Base-by-base conservation (phyloP, 92 coral and sea anemone species). In the Siderastrea radians region DNA sequence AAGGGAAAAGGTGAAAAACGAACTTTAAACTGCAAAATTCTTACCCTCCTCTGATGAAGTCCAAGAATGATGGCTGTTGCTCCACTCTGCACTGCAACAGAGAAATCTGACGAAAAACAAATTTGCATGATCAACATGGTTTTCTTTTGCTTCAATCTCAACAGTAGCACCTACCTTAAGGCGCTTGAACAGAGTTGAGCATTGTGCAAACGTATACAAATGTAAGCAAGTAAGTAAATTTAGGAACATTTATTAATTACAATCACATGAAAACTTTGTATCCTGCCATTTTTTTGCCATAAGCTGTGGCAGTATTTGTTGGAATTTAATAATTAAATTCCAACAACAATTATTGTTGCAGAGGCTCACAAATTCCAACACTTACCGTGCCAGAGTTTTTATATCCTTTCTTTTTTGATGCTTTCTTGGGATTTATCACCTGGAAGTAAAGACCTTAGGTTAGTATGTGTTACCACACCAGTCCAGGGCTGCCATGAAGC, bases 1-100 rank as follows among this genome's bases (percentile, higher is more conserved):
- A 26, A 26, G 38, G 38, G 45, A 10, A 38, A 19, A 4, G 72
- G 3, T 5, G 46, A 19, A 9, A 19, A 8, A 6, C 72, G 0
- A n/a, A 26, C 3, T 19, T 66, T 16, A 66, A 17, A 17, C 7
- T 71, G 3, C 3, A 75, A 15, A 44, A 49, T 26, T 26, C 90
- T 84, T 78, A 97, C 99, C 99, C 99, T 85, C 99, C 99, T 89
- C 98, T 88, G 71, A 97, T 94, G 92, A 71, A 97, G 86, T 97
- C 99, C 74, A 97, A 62, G 63, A 97, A 97, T 45, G 99, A 90
- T 0, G 99, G 98, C 76, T 95, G 99, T 50, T 97, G 99, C 78
- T 97, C 98, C 71, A 97, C 70, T 47, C 84, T 95, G 67, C 95
- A 92, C 16, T 95, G 95, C 83, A 97, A 67, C 44, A 97, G 90